Evolutionary conservation across 1,140 invertebrate species (phyloP), one percentile per base, ranked within the genome.

Genomic region (Drosophila ogumai): DNA sequence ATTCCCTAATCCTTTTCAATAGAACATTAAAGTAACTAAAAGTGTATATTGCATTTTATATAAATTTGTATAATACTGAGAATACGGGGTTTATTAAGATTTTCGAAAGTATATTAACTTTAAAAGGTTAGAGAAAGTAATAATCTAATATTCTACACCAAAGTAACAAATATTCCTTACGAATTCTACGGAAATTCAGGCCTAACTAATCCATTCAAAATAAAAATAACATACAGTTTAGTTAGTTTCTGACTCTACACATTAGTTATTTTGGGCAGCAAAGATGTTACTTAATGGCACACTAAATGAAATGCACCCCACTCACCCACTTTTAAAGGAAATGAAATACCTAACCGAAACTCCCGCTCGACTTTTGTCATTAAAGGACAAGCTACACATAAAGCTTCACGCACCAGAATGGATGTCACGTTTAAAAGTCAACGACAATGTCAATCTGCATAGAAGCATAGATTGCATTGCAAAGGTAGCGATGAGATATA

Each of bases 391-490:
- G 79, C 80, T 81, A 71, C 78, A 80, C 57, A 82, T 80, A 50
- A 92, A 92, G 82, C 94, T 95, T 55, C 95, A 95, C 17, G 95
- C 94, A 50, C 93, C 95, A 9, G 95, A 96, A 82, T 95, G 95
- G 95, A 94, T 94, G 40, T 93, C 94, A 63, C 93, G 93, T 81
- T 92, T 95, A 81, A 94, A 93, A 92, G 93, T 92, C 92, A 92
- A 92, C 34, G 94, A 94, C 36, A 94, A 94, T 61, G 74, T 93
- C 13, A 92, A 94, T 41, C 92, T 95, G 28, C 95, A 95, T 91
- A 93, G 94, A 72, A 96, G 95, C 64, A 95, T 95, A 54, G 95
- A 96, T 90, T 96, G 95, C 77, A 95, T 96, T 79, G 94, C 94
- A 40, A 95, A 95, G 86, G 94, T 95, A 72, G 91, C 93, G 59